Base-by-base conservation (phyloP, 2,113 vertebrate genomes). In the Tonatia bakeri region DNA sequence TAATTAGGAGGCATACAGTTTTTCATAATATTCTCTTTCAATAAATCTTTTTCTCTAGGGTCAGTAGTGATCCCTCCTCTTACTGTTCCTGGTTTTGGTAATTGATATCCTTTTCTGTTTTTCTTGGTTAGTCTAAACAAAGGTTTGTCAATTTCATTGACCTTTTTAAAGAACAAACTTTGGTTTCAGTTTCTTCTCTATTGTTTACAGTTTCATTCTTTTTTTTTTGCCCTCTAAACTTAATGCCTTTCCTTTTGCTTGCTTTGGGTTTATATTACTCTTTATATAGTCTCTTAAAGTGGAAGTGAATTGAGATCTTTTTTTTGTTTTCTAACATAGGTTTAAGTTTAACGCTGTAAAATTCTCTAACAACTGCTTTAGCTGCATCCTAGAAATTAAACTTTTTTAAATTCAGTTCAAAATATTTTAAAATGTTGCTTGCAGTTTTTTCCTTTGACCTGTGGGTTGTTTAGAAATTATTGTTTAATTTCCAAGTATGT, bases 271-370 rank as follows among this genome's bases (percentile, higher is more conserved):
- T 90, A 82, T 31, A 59, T 87, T 90, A 79, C 17, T 50, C 22
- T 91, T 75, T 72, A 67, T 56, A 5, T 94, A 61, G 40, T 94
- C 95, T 91, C 45, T 95, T 91, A 79, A 89, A 67, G 40, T 72
- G 38, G 31, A 79, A 59, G 67, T 31, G 8, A 88, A 5, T 75
- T 85, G 72, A 80, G 3, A 38, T 52, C 13, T 38, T 54, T 92
- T 92, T 94, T 26, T 94, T 88, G 64, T 82, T 59, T 95, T 64
- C 77, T 86, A 70, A 76, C 1, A 45, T 73, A 54, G 24, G 17
- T n/a, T 80, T 90, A 87, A 64, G 31, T 77, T 90, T 90, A 45
- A 90, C 47, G 14, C 36, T 84, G 7, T 82, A 83, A 90, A 82
- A 69, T 79, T 43, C 59, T 92, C 36, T 43, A 56, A 52, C 8